A percentile compares a stretch with the other conserved stretches of the same genome.
Evolutionary conservation across 1,140 invertebrate species (phyloP).

Genomic region (Cheumatopsyche charites): DNA sequence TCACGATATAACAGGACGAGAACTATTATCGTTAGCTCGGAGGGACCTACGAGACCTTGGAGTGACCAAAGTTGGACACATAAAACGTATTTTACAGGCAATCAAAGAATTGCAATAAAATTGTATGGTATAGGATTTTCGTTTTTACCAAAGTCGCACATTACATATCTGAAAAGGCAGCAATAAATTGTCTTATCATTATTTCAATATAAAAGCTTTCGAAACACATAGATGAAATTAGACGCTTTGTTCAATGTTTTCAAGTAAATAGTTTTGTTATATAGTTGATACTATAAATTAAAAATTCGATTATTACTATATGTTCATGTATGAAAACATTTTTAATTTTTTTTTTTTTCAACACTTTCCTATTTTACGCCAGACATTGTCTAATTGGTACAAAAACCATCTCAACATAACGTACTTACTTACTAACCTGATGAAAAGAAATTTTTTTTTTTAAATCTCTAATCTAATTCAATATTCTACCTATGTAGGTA

Average conservation of each 20-base stretch:
- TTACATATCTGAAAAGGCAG: conserved; percentile 3
- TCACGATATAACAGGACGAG: conserved; percentile 91
- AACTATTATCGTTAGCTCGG: conserved; percentile 84
- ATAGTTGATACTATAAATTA: too few relatives aligned
- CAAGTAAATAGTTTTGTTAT: not conserved
- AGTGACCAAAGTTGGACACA: conserved; percentile 91
- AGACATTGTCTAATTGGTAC: too few relatives aligned
- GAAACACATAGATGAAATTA: not conserved
- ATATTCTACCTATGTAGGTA: too few relatives aligned
- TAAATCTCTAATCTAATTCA: too few relatives aligned
- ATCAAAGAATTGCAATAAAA: conserved; percentile 79
- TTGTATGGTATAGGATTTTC: not conserved
- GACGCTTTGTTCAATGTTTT: not conserved
- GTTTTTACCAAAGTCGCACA: not conserved
- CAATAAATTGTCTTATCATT: not conserved
- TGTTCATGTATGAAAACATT: too few relatives aligned
- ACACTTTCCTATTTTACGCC: too few relatives aligned
- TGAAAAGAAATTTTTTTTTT: too few relatives aligned
- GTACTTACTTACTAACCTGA: too few relatives aligned
- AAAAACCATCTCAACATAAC: too few relatives aligned
- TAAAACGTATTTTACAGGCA: conserved; percentile 91
- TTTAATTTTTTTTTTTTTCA: too few relatives aligned
- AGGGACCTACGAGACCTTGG: conserved; percentile 88
- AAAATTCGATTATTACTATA: too few relatives aligned
- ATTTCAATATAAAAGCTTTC: not conserved